These are phyloP conservation scores for Pelodiscus sinensis DNA, from an alignment of 2,113 vertebrate genomes.

Conservation along the genomic window DNA sequence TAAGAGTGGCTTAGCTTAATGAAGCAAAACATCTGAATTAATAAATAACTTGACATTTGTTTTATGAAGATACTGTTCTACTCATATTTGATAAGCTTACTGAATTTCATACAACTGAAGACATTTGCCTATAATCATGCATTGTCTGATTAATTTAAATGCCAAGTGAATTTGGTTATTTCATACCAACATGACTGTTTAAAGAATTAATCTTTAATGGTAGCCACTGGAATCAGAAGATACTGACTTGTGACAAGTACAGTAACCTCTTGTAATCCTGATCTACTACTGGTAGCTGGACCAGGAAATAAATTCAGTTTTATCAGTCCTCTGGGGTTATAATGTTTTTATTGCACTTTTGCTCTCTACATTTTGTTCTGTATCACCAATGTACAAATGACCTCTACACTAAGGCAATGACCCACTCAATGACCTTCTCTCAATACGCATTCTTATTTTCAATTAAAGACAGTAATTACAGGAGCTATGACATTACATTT, in stretches of 20 bases:
- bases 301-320: background rate
- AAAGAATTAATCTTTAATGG: background rate
- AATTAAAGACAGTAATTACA: background rate
- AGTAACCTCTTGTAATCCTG: background rate
- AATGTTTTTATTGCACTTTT: background rate
- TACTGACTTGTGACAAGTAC: background rate
- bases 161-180: background rate
- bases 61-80: conserved; percentile 23
- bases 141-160: conserved; percentile 15
- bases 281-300: background rate
- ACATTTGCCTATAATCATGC: conserved; percentile 5
- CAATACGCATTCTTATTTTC: background rate
- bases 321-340: background rate
- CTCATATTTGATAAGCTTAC: conserved; percentile 15
- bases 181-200: background rate
- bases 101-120: conserved; percentile 29
- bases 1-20: background rate
- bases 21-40: conserved; percentile 6
- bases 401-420: background rate
- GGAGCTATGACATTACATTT: background rate
- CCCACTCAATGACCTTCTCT: background rate
- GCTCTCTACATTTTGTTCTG: background rate
- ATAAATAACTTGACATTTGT: conserved; percentile 39
- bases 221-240: background rate
- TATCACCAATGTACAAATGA: background rate